Evolutionary conservation across 2,888 invertebrate species (phyloP).

Genomic region (Drosophila stalkeri): DNA sequence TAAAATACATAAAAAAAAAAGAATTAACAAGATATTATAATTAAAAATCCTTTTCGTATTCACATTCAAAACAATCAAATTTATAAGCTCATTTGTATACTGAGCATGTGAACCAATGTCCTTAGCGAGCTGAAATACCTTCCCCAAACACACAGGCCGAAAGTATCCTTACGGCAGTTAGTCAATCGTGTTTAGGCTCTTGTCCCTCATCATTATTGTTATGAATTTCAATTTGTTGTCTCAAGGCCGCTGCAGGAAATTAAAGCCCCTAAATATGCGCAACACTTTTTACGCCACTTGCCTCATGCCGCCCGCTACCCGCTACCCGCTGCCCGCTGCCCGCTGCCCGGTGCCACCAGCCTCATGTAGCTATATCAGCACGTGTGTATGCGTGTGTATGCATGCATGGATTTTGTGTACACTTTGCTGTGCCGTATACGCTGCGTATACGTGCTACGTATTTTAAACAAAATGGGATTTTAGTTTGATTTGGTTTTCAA

Average conservation of each 20-base stretch:
- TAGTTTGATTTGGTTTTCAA: conserved; percentile 71
- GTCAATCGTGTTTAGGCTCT: conserved; percentile 30
- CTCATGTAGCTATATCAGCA: not conserved
- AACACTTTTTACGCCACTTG: conserved; percentile 65
- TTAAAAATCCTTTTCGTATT: not conserved
- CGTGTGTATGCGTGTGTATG: conserved; percentile 10
- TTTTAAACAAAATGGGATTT: conserved; percentile 57
- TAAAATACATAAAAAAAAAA: not conserved
- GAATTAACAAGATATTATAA: not conserved
- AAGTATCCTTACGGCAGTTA: conserved; percentile 28
- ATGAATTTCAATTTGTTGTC: conserved; percentile 73
- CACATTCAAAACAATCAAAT: conserved; percentile 3
- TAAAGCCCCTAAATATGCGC: conserved; percentile 67
- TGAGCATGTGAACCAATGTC: conserved; percentile 21
- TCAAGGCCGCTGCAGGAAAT: conserved; percentile 72
- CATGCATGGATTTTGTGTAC: conserved; percentile 28
- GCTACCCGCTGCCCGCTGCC: conserved; percentile 16
- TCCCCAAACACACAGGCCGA: not conserved
- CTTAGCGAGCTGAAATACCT: not conserved
- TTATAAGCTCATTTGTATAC: conserved; percentile 41
- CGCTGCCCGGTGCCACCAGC: not conserved
- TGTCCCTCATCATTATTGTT: conserved; percentile 62
- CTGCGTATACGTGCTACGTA: conserved; percentile 75
- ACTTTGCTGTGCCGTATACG: conserved; percentile 21
- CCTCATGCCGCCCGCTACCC: conserved; percentile 22